phyloP scores from a whole-genome alignment of 2,113 vertebrate genomes.

The Muntiacus muntjak region DNA sequence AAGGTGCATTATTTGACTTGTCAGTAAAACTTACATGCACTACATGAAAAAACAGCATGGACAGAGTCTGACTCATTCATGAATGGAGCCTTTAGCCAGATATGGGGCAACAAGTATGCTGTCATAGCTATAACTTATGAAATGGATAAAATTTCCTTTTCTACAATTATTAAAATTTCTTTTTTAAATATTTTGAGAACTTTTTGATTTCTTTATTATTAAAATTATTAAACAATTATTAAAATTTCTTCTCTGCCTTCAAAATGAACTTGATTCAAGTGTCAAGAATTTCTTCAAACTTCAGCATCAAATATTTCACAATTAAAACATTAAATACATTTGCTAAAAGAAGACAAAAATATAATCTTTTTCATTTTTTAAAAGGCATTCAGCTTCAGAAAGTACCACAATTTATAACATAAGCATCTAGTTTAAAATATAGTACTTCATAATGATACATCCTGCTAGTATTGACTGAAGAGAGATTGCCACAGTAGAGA shows the following conservation, averaged over 20 bases:
- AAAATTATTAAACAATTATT: neutral
- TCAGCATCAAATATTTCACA: slow-evolving; percentile 75
- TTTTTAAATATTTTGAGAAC: neutral
- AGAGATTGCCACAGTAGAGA: neutral
- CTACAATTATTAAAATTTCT: slow-evolving; percentile 70
- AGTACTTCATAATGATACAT: slow-evolving; percentile 45
- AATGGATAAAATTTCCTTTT: slow-evolving; percentile 74
- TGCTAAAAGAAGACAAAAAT: slow-evolving; percentile 72
- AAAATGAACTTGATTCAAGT: slow-evolving; percentile 74
- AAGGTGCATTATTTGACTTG: slow-evolving; percentile 54
- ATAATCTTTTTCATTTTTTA: slow-evolving; percentile 76
- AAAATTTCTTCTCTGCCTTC: slow-evolving; percentile 66
- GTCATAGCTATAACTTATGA: slow-evolving; percentile 67
- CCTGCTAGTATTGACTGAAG: slow-evolving; percentile 37
- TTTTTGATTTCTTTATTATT: neutral
- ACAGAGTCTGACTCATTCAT: slow-evolving; percentile 68
- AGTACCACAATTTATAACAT: slow-evolving; percentile 73
- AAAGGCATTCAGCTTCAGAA: slow-evolving; percentile 73
- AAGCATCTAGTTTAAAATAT: slow-evolving; percentile 66
- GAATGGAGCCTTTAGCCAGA: slow-evolving; percentile 67
- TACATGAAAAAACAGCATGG: slow-evolving; percentile 64
- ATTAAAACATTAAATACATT: slow-evolving; percentile 75
- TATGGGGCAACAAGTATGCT: slow-evolving; percentile 65
- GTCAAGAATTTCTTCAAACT: slow-evolving; percentile 72
- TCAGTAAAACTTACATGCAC: slow-evolving; percentile 62